Conservation (phyloP, 2,113 vertebrate species). For the Mellivora capensis region DNA sequence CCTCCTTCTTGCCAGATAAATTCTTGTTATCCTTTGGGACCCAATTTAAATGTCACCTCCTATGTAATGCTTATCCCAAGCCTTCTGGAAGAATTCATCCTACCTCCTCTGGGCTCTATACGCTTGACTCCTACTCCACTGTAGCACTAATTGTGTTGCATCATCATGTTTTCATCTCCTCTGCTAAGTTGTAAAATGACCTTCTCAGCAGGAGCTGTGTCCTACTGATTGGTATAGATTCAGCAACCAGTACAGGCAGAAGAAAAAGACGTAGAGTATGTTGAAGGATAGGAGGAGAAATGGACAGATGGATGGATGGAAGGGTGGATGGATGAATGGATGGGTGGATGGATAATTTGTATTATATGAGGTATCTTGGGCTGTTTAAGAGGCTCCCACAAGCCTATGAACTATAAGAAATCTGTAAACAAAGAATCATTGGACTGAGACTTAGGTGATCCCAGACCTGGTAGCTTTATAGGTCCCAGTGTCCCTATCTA, state of each 20-base stretch:
- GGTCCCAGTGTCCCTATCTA: slow-evolving; percentile 6
- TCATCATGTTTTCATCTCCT: neutral
- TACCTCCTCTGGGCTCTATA: neutral
- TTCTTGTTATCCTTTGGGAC: neutral
- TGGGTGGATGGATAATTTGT: neutral
- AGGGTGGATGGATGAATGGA: neutral
- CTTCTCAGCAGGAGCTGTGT: neutral
- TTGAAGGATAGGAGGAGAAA: neutral
- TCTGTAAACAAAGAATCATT: slow-evolving; percentile 53
- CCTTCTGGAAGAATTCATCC: neutral
- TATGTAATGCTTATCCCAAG: neutral
- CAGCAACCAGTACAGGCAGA: neutral
- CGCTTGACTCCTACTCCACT: neutral
- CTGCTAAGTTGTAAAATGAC: neutral
- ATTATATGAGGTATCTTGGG: neutral
- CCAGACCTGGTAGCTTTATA: neutral
- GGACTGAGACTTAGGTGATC: slow-evolving; percentile 21
- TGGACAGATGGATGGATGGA: neutral
- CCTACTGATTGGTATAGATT: neutral
- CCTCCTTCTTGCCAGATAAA: neutral
- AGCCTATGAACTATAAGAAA: slow-evolving; percentile 21
- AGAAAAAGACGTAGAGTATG: neutral
- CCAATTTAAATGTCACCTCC: neutral
- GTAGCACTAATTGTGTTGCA: neutral
- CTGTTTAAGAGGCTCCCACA: neutral